These are phyloP conservation scores for Stegophylla sp. DNA, from an alignment of 2,888 invertebrate species.

Conservation along the genomic window DNA sequence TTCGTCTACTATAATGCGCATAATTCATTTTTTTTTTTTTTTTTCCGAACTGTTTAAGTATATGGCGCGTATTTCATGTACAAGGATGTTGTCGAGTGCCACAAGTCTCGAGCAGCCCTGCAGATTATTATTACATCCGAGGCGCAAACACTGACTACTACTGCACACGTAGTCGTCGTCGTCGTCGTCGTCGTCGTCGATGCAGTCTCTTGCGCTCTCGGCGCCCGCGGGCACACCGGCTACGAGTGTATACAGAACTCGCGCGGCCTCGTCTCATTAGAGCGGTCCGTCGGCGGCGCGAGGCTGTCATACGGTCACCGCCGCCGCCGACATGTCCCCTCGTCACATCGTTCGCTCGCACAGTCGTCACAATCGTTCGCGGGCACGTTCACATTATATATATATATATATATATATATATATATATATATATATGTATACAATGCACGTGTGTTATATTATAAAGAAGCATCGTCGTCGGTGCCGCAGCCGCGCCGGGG, in stretches of 20 bases:
- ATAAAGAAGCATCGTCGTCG: background rate
- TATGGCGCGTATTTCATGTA: too few relatives aligned
- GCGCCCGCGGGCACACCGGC: background rate
- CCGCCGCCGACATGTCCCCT: background rate
- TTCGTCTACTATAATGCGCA: too few relatives aligned
- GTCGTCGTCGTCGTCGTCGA: background rate
- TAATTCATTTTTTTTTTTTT: too few relatives aligned
- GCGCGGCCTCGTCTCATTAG: background rate
- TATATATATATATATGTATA: too few relatives aligned
- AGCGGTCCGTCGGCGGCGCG: background rate
- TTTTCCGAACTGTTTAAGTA: too few relatives aligned
- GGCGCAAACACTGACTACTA: too few relatives aligned
- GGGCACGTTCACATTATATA: background rate
- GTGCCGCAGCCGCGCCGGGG: conserved; percentile 30
- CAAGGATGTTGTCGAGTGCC: too few relatives aligned
- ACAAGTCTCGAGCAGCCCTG: too few relatives aligned
- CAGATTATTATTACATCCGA: too few relatives aligned
- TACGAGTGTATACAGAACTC: background rate
- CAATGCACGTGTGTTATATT: too few relatives aligned
- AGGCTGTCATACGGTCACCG: conserved; percentile 25
- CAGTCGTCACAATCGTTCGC: background rate
- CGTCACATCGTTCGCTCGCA: conserved; percentile 6
- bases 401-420: too few relatives aligned
- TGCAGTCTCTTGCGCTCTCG: background rate
- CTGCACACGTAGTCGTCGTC: too few relatives aligned